Conservation (phyloP, 2,888 invertebrate species). For the Strigamia transsilvanica region DNA sequence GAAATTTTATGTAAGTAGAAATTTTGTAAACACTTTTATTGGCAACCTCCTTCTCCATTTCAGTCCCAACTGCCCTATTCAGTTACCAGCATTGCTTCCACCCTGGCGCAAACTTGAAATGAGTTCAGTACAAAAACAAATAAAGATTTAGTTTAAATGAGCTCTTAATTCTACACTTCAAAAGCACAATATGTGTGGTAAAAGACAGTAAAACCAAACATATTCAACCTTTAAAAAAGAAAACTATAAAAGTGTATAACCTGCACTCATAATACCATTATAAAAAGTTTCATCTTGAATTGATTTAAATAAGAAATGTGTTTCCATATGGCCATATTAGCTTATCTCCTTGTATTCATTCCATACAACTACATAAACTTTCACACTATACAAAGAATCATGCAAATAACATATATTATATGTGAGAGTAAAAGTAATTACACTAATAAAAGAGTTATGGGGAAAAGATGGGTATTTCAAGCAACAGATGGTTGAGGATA, state of each 20-base stretch:
- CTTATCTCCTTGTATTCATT: neutral
- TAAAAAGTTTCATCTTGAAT: neutral
- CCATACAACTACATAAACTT: neutral
- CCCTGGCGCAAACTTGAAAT: neutral
- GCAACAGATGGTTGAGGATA: neutral
- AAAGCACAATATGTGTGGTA: neutral
- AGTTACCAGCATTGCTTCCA: neutral
- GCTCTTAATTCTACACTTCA: neutral
- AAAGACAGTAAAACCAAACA: neutral
- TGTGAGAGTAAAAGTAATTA: neutral
- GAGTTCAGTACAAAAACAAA: neutral
- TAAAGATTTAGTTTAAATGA: constrained; percentile 12
- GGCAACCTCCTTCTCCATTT: neutral
- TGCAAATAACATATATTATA: neutral
- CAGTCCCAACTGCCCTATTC: neutral
- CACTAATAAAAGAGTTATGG: neutral
- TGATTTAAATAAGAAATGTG: neutral
- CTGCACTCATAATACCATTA: too few relatives aligned
- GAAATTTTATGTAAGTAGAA: neutral
- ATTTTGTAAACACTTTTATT: neutral
- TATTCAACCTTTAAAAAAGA: neutral
- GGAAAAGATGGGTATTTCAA: neutral
- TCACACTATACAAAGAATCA: neutral
- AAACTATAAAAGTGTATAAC: too few relatives aligned
- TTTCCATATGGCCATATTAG: neutral